Conservation (phyloP, 2,888 invertebrate genomes). For the Agrochola litura region DNA sequence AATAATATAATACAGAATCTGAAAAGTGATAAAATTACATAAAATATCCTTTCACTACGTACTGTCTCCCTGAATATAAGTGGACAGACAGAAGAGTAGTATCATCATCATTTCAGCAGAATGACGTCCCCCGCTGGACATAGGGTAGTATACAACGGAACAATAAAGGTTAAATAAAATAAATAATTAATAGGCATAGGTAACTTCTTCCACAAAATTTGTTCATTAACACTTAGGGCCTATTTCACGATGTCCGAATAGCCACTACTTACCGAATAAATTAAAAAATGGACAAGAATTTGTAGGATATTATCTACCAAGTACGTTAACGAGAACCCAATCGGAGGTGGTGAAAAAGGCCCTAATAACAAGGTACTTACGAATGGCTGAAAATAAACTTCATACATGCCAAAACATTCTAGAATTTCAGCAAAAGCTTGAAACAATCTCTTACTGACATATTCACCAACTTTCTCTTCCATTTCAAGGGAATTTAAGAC, state of each 20-base stretch:
- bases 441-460: constrained; percentile 22
- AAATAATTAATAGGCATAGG: background rate
- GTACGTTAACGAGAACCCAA: too few relatives aligned
- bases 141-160: background rate
- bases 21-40: background rate
- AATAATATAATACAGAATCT: constrained; percentile 25
- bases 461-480: too few relatives aligned
- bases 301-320: too few relatives aligned
- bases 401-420: constrained; percentile 16
- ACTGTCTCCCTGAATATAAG: background rate
- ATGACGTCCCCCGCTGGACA: too few relatives aligned
- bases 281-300: too few relatives aligned
- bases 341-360: too few relatives aligned
- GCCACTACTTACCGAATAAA: too few relatives aligned
- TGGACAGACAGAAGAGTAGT: background rate
- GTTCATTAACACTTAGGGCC: background rate
- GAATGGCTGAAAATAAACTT: background rate
- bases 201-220: background rate
- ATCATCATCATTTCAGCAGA: too few relatives aligned
- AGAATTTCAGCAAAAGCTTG: constrained; percentile 21
- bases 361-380: constrained; percentile 5
- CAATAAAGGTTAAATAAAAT: background rate
- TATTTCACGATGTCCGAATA: too few relatives aligned
- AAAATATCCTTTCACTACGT: too few relatives aligned
- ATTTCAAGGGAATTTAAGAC: background rate